phyloP scores from a whole-genome alignment of 2,797 vertebrate genomes.

The Peromyscus melanophrys region DNA sequence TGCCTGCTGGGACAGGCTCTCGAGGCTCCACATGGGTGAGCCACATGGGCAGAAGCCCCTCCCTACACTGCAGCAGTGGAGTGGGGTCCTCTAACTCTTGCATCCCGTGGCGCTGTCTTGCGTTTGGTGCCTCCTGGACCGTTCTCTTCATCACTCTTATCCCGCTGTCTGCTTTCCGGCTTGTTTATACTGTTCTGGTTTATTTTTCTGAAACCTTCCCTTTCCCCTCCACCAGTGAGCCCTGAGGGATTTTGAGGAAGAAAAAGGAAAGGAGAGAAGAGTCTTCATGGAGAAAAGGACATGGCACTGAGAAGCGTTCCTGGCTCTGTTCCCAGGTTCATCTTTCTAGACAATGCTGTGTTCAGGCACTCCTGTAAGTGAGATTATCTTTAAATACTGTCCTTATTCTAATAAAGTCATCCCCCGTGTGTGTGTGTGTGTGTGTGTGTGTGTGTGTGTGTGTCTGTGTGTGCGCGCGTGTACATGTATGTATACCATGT shows the following conservation, averaged over 20 bases:
- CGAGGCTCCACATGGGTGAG: background rate
- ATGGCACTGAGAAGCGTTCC: accelerated
- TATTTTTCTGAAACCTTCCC: background rate
- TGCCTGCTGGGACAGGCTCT: background rate
- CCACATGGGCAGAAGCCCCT: background rate
- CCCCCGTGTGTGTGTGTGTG: too few relatives aligned
- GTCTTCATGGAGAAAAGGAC: background rate
- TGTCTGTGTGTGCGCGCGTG: too few relatives aligned
- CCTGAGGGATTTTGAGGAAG: background rate
- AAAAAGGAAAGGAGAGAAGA: background rate
- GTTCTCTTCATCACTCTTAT: background rate
- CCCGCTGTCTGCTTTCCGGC: background rate
- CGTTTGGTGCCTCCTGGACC: background rate
- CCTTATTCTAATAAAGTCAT: background rate
- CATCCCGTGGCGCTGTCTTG: background rate
- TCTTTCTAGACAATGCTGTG: background rate
- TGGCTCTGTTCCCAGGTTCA: background rate
- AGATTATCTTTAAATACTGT: background rate
- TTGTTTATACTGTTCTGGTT: too few relatives aligned
- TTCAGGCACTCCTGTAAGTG: background rate
- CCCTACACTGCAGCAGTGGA: background rate
- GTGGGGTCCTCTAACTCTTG: background rate
- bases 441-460: too few relatives aligned
- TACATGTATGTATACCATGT: background rate
- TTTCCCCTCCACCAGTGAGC: background rate